A percentile compares a stretch with the other conserved stretches of the same genome.
Conservation (phyloP, 2,113 vertebrate genomes). For the Cyrtonyx montezumae region DNA sequence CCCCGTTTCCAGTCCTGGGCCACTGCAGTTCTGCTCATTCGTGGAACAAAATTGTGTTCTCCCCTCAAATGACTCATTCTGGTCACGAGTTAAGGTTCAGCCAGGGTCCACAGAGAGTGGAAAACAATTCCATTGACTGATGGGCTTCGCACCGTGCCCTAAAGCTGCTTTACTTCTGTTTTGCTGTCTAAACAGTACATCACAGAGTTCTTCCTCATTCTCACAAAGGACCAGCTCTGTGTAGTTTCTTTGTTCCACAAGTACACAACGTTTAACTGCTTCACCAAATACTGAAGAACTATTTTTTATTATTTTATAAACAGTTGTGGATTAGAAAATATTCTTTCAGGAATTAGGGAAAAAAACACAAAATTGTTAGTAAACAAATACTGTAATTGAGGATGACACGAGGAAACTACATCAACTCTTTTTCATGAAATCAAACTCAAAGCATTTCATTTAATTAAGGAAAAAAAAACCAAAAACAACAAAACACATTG, state of each 20-base stretch:
- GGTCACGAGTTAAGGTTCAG: fast-evolving
- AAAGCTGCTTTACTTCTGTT: neutral
- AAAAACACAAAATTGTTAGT: neutral
- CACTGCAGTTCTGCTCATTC: neutral
- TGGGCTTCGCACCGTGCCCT: neutral
- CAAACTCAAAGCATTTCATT: neutral
- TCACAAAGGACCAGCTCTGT: neutral
- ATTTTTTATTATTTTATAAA: neutral
- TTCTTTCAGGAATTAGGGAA: neutral
- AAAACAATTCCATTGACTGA: neutral
- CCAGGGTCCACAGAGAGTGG: neutral
- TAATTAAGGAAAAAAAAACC: neutral
- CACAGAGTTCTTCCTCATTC: neutral
- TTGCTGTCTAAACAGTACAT: neutral
- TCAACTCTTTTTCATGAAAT: neutral
- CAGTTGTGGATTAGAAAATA: neutral
- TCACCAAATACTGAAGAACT: neutral
- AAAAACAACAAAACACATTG: too few relatives aligned
- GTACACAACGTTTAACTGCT: neutral
- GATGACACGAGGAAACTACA: neutral
- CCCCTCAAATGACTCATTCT: neutral
- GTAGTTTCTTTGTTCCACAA: neutral
- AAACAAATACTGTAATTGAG: neutral
- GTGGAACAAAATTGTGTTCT: neutral
- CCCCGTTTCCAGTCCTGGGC: neutral